Evolutionary conservation across 2,888 invertebrate genomes (phyloP).

Genomic region (Agrotis puta): DNA sequence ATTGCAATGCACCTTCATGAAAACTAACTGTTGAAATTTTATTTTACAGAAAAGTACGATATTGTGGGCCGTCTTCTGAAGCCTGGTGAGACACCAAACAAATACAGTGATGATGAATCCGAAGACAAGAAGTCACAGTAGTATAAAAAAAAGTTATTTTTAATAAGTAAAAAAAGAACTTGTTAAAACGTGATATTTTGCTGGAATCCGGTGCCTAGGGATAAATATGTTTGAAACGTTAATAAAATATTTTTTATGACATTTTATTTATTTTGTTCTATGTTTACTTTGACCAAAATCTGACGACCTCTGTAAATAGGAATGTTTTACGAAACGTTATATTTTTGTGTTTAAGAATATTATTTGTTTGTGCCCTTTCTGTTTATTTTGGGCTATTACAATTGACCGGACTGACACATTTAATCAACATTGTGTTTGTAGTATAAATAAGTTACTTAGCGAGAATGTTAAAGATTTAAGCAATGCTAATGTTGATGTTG

Average conservation of each 20-base stretch:
- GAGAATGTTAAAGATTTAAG: not conserved
- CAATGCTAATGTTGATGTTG: not conserved
- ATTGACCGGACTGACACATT: slow-evolving; percentile 19
- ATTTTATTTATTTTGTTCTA: slow-evolving; percentile 30
- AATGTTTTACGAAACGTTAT: slow-evolving; percentile 24
- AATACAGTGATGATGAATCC: slow-evolving; percentile 83
- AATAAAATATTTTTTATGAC: slow-evolving; percentile 69
- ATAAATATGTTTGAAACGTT: slow-evolving; percentile 56
- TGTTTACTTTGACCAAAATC: slow-evolving; percentile 39
- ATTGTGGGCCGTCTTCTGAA: slow-evolving; percentile 85
- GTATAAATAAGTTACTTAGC: slow-evolving; percentile 8
- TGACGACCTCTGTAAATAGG: slow-evolving; percentile 36
- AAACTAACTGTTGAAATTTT: slow-evolving; percentile 16
- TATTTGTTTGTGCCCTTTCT: slow-evolving; percentile 26
- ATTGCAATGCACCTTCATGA: too few relatives aligned
- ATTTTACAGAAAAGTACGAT: slow-evolving; percentile 87
- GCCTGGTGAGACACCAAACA: slow-evolving; percentile 83
- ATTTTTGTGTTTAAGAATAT: slow-evolving; percentile 20
- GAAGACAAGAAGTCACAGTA: slow-evolving; percentile 85
- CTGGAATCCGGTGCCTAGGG: slow-evolving; percentile 64
- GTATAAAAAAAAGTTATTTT: slow-evolving; percentile 40
- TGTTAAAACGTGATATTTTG: slow-evolving; percentile 66
- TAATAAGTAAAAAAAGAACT: slow-evolving; percentile 4
- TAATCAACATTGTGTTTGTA: slow-evolving; percentile 18
- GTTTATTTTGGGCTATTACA: slow-evolving; percentile 19